Evolutionary conservation across 2,888 invertebrate genomes (phyloP).

Genomic region (Trichopoda pennipes): DNA sequence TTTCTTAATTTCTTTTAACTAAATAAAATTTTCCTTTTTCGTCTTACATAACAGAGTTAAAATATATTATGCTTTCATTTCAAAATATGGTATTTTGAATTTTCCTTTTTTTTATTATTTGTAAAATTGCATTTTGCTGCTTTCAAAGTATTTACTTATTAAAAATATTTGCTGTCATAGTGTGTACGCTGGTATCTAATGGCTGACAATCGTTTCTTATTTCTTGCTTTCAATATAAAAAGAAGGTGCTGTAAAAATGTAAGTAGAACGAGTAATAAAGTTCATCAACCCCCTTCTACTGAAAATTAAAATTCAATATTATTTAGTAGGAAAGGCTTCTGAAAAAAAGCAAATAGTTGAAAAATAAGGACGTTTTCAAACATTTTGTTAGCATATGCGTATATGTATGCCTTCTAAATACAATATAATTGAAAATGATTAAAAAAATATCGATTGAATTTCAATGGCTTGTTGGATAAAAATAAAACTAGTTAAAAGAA

Average conservation of each 20-base stretch:
- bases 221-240: no score
- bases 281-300: conserved; percentile 15
- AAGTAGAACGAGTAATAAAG: no score
- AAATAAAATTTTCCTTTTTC: neutral
- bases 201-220: no score
- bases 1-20: neutral
- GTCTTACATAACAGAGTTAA: neutral
- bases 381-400: conserved; percentile 1
- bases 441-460: conserved; percentile 65
- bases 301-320: neutral
- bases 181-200: neutral
- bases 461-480: conserved; percentile 40
- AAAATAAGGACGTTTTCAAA: conserved; percentile 27
- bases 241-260: no score
- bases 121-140: conserved; percentile 63
- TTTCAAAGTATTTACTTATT: conserved; percentile 63
- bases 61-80: conserved; percentile 2
- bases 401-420: conserved; percentile 5
- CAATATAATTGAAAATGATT: conserved; percentile 57
- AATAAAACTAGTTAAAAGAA: neutral
- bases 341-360: neutral
- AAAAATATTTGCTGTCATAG: conserved; percentile 61
- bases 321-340: neutral
- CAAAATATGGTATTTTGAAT: neutral
- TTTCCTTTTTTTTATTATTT: conserved; percentile 26